Percentiles rank a stretch among this genome's conserved stretches.
These are phyloP conservation scores for Menidia menidia DNA, from an alignment of 2,797 vertebrate genomes.

Conservation along the genomic window DNA sequence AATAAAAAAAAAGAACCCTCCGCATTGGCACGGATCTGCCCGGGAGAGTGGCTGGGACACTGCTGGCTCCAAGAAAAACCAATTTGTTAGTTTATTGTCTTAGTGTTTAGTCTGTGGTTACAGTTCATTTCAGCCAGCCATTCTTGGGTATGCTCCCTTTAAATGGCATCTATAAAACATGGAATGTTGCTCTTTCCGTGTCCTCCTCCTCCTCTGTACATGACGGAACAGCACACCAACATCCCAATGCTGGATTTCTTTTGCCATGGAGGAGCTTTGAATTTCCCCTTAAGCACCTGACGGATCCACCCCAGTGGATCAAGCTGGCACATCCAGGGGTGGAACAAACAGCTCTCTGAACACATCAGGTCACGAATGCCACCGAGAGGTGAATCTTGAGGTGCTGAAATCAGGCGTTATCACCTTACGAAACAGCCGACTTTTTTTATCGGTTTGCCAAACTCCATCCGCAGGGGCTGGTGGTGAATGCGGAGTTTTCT, in stretches of 20 bases:
- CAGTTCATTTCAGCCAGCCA: conserved; percentile 80
- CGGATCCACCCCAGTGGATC: conserved; percentile 60
- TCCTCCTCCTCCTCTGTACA: conserved; percentile 53
- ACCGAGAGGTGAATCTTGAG: conserved; percentile 47
- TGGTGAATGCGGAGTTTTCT: conserved; percentile 41
- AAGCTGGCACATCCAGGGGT: conserved; percentile 53
- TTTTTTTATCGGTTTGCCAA: conserved; percentile 58
- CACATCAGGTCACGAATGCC: conserved; percentile 63
- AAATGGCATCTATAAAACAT: conserved; percentile 86
- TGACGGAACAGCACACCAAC: conserved; percentile 55
- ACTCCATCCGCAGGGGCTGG: conserved; percentile 52
- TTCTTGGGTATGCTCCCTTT: conserved; percentile 77
- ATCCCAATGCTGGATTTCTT: conserved; percentile 62
- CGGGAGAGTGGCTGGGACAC: conserved; percentile 62
- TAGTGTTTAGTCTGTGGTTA: conserved; percentile 81
- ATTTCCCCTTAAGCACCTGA: conserved; percentile 58
- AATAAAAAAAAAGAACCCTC: conserved; percentile 48
- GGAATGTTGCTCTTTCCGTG: conserved; percentile 44
- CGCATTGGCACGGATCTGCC: conserved; percentile 63
- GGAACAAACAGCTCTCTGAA: conserved; percentile 75
- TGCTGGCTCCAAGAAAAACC: conserved; percentile 80
- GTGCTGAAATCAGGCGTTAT: conserved; percentile 71
- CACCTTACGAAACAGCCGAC: conserved; percentile 64
- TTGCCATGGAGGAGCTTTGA: conserved; percentile 50
- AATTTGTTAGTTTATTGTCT: conserved; percentile 86